phyloP scores from a whole-genome alignment of 2,888 invertebrate genomes.

The Phyllotreta striolata region DNA sequence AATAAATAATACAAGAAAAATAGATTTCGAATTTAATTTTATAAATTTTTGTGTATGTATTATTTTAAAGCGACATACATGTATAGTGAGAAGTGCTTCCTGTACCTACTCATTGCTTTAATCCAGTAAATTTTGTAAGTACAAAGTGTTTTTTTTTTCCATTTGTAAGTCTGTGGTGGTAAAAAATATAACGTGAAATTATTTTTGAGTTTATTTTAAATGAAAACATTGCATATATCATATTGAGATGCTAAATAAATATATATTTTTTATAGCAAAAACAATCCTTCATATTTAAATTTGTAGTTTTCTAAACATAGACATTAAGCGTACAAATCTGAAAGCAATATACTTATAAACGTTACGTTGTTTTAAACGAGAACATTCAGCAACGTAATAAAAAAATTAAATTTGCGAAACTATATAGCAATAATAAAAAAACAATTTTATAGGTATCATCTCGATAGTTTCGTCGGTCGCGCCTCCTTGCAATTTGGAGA shows the following conservation, averaged over 20 bases:
- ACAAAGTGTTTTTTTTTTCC: no score
- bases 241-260: conserved; percentile 50
- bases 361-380: conserved; percentile 45
- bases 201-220: conserved; percentile 38
- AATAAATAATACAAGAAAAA: no score
- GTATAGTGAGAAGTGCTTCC: no score
- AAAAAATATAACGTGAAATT: conserved; percentile 7
- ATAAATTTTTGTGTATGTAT: no score
- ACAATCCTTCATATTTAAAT: conserved; percentile 50
- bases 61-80: no score
- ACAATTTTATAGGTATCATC: conserved; percentile 47
- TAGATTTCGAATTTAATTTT: no score
- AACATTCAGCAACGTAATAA: conserved; percentile 50
- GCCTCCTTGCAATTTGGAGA: conserved; percentile 47
- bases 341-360: conserved; percentile 42
- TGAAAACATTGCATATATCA: conserved; percentile 51
- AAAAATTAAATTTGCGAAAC: conserved; percentile 52
- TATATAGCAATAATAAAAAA: conserved; percentile 48
- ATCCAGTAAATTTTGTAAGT: no score
- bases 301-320: conserved; percentile 38
- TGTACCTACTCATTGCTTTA: no score
- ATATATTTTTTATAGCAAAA: conserved; percentile 47
- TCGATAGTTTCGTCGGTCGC: conserved; percentile 33
- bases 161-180: background rate
- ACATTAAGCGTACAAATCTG: conserved; percentile 37